Evolutionary conservation across 2,888 invertebrate genomes (phyloP).

Genomic region (Axea sp.): DNA sequence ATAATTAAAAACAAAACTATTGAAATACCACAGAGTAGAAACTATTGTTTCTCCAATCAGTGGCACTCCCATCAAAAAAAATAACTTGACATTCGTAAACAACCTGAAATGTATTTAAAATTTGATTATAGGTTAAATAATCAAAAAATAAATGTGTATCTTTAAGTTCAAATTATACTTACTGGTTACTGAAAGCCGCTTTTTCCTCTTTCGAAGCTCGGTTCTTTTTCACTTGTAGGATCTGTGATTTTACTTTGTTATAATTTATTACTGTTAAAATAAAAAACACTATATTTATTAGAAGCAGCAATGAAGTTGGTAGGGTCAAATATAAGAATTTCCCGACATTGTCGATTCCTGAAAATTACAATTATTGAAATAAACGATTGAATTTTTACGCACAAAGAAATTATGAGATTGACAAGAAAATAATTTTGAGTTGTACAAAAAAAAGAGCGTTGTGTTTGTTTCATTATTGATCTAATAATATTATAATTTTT

Average conservation of each 20-base stretch:
- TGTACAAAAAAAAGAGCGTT: too few relatives aligned
- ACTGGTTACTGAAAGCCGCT: not conserved
- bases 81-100: conserved; percentile 2
- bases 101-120: conserved; percentile 7
- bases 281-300: conserved; percentile 3
- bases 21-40: conserved; percentile 9
- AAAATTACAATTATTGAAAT: not conserved
- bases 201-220: not conserved
- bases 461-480: too few relatives aligned
- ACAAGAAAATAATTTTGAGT: too few relatives aligned
- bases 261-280: not conserved
- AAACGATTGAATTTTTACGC: too few relatives aligned
- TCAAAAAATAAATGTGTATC: not conserved
- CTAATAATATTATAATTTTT: too few relatives aligned
- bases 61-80: conserved; percentile 22
- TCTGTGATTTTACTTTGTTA: not conserved
- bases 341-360: conserved; percentile 3
- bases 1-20: conserved; percentile 4
- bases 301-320: not conserved
- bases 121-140: not conserved
- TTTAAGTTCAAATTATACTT: not conserved
- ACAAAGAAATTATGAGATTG: too few relatives aligned
- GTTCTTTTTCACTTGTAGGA: not conserved
- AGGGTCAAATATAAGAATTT: conserved; percentile 6
- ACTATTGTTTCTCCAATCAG: conserved; percentile 1